A percentile compares a stretch with the other conserved stretches of the same genome.
Evolutionary conservation across 2,888 invertebrate genomes (phyloP).

Genomic region (Amphipoea lucens): DNA sequence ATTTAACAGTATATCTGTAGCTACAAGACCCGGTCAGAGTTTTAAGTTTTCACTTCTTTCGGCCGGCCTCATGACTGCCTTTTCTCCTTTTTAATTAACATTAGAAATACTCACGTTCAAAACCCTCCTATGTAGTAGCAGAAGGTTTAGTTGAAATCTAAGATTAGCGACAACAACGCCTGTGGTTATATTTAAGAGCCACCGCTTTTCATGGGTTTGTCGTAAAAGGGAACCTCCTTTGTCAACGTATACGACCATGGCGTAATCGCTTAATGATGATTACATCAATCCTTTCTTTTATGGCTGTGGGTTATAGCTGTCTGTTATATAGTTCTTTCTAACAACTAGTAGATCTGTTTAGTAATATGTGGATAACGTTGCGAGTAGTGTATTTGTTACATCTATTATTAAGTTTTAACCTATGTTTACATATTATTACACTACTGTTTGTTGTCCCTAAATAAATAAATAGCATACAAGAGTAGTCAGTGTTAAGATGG

Average conservation of each 20-base stretch:
- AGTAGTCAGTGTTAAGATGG: not conserved
- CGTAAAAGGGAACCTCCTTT: constrained; percentile 56
- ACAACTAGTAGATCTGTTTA: too few relatives aligned
- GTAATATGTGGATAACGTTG: too few relatives aligned
- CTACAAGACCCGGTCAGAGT: not conserved
- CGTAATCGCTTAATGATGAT: constrained; percentile 58
- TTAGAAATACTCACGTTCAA: not conserved
- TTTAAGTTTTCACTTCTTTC: not conserved
- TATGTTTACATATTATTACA: too few relatives aligned
- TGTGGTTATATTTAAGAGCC: not conserved
- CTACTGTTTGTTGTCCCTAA: too few relatives aligned
- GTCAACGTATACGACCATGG: constrained; percentile 57
- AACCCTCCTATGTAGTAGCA: not conserved
- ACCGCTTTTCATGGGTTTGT: constrained; percentile 35
- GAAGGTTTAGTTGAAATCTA: constrained; percentile 27
- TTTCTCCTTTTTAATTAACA: not conserved
- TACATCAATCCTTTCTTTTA: constrained; percentile 43
- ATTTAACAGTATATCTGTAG: not conserved
- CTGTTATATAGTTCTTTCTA: too few relatives aligned
- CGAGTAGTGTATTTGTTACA: too few relatives aligned
- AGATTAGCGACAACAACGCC: constrained; percentile 16
- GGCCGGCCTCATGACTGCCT: not conserved
- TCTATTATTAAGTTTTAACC: too few relatives aligned
- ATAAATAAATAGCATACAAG: not conserved
- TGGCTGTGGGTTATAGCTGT: constrained; percentile 26